These are phyloP conservation scores for Drosophila punjabiensis DNA, from an alignment of 1,140 invertebrate species.

Conservation along the genomic window DNA sequence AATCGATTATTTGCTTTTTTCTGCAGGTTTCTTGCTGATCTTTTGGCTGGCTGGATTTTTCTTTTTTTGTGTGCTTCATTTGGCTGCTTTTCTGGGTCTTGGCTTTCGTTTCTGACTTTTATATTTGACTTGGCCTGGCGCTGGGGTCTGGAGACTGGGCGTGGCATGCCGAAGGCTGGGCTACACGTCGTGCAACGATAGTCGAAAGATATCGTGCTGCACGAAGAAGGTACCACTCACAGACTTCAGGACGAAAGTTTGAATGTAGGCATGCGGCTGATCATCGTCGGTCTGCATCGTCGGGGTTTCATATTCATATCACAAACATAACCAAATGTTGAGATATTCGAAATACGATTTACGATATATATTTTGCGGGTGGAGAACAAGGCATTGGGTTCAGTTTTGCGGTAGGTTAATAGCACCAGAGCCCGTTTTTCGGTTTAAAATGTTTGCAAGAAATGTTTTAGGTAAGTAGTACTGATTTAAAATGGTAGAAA, in stretches of 20 bases:
- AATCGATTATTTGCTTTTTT: not conserved
- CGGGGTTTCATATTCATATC: slow-evolving; percentile 15
- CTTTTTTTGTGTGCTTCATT: not conserved
- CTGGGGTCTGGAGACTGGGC: slow-evolving; percentile 28
- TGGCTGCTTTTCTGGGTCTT: slow-evolving; percentile 10
- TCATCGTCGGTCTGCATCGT: slow-evolving; percentile 92
- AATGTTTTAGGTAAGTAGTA: not conserved
- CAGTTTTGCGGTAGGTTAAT: slow-evolving; percentile 18
- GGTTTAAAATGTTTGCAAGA: not conserved
- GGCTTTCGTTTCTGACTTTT: slow-evolving; percentile 22
- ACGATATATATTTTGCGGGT: not conserved
- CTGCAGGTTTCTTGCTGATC: not conserved
- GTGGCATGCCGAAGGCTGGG: slow-evolving; percentile 23
- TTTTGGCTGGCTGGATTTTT: slow-evolving; percentile 5
- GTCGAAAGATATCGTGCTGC: slow-evolving; percentile 96
- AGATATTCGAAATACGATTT: slow-evolving; percentile 18
- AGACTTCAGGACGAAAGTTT: slow-evolving; percentile 96
- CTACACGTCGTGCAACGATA: slow-evolving; percentile 92
- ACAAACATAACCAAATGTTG: slow-evolving; percentile 18
- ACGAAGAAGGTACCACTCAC: slow-evolving; percentile 94
- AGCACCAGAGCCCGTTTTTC: slow-evolving; percentile 1
- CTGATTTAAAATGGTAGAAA: not conserved
- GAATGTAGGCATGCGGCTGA: slow-evolving; percentile 95
- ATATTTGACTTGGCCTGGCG: slow-evolving; percentile 39
- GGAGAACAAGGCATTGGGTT: not conserved